Evolutionary conservation across 1,140 invertebrate genomes (phyloP).

Genomic region (Hyphantria cunea): DNA sequence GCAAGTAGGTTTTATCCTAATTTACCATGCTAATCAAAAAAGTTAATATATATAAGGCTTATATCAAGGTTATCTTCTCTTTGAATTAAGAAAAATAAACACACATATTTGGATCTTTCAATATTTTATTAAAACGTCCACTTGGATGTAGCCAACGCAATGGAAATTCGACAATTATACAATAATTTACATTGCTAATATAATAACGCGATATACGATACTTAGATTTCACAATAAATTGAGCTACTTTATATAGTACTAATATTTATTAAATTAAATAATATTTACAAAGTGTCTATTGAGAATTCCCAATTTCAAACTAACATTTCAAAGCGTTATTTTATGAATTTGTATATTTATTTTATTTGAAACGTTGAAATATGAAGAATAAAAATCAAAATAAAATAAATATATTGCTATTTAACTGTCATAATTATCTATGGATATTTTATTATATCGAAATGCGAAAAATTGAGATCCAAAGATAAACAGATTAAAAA

Average conservation of each 20-base stretch:
- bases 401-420: no score
- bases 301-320: constrained; percentile 18
- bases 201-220: constrained; percentile 16
- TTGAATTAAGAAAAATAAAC: no score
- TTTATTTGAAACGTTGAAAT: no score
- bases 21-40: no score
- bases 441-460: no score
- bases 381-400: no score
- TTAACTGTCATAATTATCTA: no score
- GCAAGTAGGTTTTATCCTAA: no score
- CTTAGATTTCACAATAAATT: constrained; percentile 24
- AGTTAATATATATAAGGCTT: no score
- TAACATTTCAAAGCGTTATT: constrained; percentile 8
- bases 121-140: constrained; percentile 49
- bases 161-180: constrained; percentile 34
- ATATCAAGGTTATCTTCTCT: no score
- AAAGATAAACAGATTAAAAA: no score
- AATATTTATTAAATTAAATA: constrained; percentile 19
- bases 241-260: constrained; percentile 15
- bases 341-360: neutral
- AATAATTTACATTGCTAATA: constrained; percentile 38
- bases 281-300: constrained; percentile 30
- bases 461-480: no score
- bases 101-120: constrained; percentile 8
- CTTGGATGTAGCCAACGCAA: constrained; percentile 32